Conservation (phyloP, 2,797 vertebrate species). For the Tiaroga cobitis region DNA sequence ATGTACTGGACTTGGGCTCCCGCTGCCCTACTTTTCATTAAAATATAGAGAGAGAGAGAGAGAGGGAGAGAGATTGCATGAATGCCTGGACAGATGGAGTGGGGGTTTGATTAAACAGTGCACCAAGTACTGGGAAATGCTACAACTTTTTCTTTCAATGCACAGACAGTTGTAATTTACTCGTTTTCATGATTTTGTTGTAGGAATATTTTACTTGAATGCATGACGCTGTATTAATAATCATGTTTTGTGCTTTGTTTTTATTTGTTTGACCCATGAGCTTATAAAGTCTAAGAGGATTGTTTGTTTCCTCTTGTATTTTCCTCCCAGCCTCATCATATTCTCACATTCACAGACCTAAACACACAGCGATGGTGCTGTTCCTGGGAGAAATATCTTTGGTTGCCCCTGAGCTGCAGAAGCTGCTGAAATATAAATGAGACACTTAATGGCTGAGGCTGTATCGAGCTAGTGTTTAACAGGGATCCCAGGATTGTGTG, state of each 20-base stretch:
- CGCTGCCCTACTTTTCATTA: slow-evolving; percentile 78
- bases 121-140: slow-evolving; percentile 44
- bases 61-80: slow-evolving; percentile 53
- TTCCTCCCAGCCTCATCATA: slow-evolving; percentile 35
- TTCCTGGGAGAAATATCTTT: slow-evolving; percentile 52
- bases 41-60: slow-evolving; percentile 67
- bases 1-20: slow-evolving; percentile 69
- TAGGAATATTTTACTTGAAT: not conserved
- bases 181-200: slow-evolving; percentile 15
- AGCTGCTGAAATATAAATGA: slow-evolving; percentile 66
- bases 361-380: slow-evolving; percentile 43
- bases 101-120: slow-evolving; percentile 60
- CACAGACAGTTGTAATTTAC: slow-evolving; percentile 27
- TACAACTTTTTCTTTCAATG: slow-evolving; percentile 39
- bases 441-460: slow-evolving; percentile 59
- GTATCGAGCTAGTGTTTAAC: slow-evolving; percentile 62
- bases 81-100: slow-evolving; percentile 72
- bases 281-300: slow-evolving; percentile 30
- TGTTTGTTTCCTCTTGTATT: slow-evolving; percentile 26
- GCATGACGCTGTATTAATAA: slow-evolving; percentile 14
- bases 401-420: slow-evolving; percentile 56
- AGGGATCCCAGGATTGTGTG: slow-evolving; percentile 55
- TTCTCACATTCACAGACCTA: slow-evolving; percentile 46
- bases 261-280: slow-evolving; percentile 12
- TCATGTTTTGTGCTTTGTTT: slow-evolving; percentile 14